Evolutionary conservation across 2,797 vertebrate genomes (phyloP), one percentile per base, ranked within the genome.

Genomic region (Scolopax bukidnonensis): DNA sequence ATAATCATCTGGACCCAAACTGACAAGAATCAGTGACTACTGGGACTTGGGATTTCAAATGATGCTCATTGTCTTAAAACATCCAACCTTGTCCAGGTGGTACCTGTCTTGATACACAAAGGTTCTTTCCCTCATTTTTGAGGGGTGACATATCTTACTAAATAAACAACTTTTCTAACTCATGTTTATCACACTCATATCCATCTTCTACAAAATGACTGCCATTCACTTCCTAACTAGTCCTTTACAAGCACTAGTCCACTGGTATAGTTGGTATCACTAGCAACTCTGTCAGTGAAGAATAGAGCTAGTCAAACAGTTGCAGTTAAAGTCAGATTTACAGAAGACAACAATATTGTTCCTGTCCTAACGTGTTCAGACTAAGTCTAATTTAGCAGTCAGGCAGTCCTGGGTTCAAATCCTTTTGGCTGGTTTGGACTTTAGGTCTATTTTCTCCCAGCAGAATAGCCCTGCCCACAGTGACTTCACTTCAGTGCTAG

Each of bases 21-120:
- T 38, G 9, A 40, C 13, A 68, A 71, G 32, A 94, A 23, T 0
- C 9, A 50, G 36, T 0, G 2, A 41, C 21, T 67, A 30, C 24
- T 67, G 11, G 10, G n/a, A 75, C 8, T 40, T 75, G 28, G 19
- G 19, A 57, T 84, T 91, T 91, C 21, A 60, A 61, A 82, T n/a
- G 0, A 19, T 59, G 4, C 4, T 65, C 13, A 14, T 65, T 83
- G 30, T 16, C 54, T 67, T 84, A 38, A 17, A 68, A 4, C 16
- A 73, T 56, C 8, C 23, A 76, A 8, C 3, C 17, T 51, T 48
- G 33, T 4, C 10, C 43, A 61, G 48, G 36, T 51, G 53, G 10
- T 51, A 47, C 5, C 8, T 2, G 1, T 27, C 69, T 67, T 64
- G 24, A 56, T 45, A 60, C 19, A 33, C 18, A 53, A 81, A 59